These are phyloP conservation scores for Antennarius striatus DNA, from an alignment of 2,113 vertebrate species.

Conservation along the genomic window DNA sequence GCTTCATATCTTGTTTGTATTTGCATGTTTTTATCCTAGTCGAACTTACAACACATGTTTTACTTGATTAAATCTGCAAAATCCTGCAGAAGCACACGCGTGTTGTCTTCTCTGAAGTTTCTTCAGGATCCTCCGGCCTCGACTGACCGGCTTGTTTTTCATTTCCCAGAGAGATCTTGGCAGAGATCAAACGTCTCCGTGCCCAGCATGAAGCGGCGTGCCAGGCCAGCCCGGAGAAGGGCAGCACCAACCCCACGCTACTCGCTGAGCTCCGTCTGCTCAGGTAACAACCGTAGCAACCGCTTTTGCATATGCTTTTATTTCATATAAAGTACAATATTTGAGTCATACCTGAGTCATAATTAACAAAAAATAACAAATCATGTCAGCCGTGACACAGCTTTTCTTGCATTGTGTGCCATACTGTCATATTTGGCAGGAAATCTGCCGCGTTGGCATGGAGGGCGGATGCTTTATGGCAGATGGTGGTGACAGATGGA, in stretches of 20 bases:
- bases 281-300: conserved; percentile 75
- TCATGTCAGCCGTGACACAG: background rate
- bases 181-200: conserved; percentile 91
- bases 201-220: conserved; percentile 91
- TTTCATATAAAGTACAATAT: conserved; percentile 1
- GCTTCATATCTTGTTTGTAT: too few relatives aligned
- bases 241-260: conserved; percentile 90
- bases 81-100: background rate
- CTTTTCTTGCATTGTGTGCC: background rate
- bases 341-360: background rate
- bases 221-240: conserved; percentile 89
- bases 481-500: conserved; percentile 69
- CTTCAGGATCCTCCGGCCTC: conserved; percentile 7
- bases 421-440: conserved; percentile 32
- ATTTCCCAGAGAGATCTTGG: conserved; percentile 88
- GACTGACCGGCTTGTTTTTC: conserved; percentile 46
- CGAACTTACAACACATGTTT: background rate
- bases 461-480: conserved; percentile 50
- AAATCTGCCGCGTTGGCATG: conserved; percentile 38
- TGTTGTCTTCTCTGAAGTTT: background rate
- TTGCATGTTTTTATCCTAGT: background rate
- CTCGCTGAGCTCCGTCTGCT: conserved; percentile 91
- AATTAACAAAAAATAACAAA: background rate
- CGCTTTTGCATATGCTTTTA: background rate
- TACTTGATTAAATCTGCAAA: background rate